Conservation (phyloP, 2,113 vertebrate species). For the Mellivora capensis region DNA sequence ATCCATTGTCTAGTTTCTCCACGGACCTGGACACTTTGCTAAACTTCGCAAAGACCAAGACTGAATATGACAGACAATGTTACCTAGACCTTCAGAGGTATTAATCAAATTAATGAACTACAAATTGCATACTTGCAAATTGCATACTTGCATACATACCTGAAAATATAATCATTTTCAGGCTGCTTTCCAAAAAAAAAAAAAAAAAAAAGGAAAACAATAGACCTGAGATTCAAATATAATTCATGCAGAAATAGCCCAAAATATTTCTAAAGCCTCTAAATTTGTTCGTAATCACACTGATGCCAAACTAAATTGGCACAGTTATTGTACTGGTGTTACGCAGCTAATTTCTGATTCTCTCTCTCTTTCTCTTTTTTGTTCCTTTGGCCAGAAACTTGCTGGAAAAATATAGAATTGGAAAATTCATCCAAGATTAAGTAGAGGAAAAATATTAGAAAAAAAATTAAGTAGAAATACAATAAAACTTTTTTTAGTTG, state of each 20-base stretch:
- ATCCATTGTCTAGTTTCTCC: not conserved
- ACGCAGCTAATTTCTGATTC: conserved; percentile 21
- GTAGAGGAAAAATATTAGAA: conserved; percentile 11
- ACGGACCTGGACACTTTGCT: not conserved
- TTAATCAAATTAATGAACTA: conserved; percentile 40
- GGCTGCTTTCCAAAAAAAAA: not conserved
- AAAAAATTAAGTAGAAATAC: not conserved
- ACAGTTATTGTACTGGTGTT: conserved; percentile 7
- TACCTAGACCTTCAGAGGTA: not conserved
- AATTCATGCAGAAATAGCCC: conserved; percentile 53
- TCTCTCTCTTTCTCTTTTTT: not conserved
- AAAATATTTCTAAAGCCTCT: conserved; percentile 11
- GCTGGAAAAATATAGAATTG: conserved; percentile 58
- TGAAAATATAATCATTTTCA: conserved; percentile 42
- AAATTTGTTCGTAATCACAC: conserved; percentile 45
- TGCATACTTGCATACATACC: not conserved
- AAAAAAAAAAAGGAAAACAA: not conserved
- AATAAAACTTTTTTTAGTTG: not conserved
- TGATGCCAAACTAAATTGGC: conserved; percentile 55
- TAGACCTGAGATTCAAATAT: conserved; percentile 17
- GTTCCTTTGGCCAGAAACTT: conserved; percentile 47
- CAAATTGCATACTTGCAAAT: conserved; percentile 2
- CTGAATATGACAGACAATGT: not conserved
- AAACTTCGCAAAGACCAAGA: not conserved
- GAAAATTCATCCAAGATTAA: conserved; percentile 52